Evolutionary conservation across 2,797 vertebrate genomes (phyloP).

Genomic region (Sitta carolinensis): DNA sequence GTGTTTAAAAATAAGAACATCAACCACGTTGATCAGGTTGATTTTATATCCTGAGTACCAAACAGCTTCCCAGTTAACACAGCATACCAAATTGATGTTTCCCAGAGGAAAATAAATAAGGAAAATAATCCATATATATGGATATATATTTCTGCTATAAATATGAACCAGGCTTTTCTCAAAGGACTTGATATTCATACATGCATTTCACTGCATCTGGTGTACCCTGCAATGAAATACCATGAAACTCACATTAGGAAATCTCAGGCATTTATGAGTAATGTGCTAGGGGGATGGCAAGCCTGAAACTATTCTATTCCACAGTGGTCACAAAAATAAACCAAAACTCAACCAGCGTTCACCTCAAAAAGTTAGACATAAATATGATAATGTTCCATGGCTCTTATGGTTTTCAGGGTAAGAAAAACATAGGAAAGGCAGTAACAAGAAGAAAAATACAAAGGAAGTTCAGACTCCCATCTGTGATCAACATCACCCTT

Average conservation of each 20-base stretch:
- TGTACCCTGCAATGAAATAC: not conserved
- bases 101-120: not conserved
- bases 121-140: not conserved
- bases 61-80: not conserved
- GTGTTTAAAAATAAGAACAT: not conserved
- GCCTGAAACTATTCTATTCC: not conserved
- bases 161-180: not conserved
- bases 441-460: not conserved
- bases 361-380: not conserved
- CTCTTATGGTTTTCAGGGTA: not conserved
- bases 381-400: not conserved
- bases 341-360: not conserved
- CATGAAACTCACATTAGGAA: not conserved
- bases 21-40: not conserved
- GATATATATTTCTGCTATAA: not conserved
- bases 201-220: not conserved
- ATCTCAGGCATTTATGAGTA: not conserved
- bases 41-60: not conserved
- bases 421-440: not conserved
- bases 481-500: not conserved
- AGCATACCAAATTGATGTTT: not conserved
- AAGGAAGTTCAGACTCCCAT: not conserved
- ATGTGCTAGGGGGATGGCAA: not conserved
- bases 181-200: not conserved
- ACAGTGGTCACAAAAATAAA: not conserved